phyloP scores from a whole-genome alignment of 2,797 vertebrate species.

The Threskiornis aethiopicus region DNA sequence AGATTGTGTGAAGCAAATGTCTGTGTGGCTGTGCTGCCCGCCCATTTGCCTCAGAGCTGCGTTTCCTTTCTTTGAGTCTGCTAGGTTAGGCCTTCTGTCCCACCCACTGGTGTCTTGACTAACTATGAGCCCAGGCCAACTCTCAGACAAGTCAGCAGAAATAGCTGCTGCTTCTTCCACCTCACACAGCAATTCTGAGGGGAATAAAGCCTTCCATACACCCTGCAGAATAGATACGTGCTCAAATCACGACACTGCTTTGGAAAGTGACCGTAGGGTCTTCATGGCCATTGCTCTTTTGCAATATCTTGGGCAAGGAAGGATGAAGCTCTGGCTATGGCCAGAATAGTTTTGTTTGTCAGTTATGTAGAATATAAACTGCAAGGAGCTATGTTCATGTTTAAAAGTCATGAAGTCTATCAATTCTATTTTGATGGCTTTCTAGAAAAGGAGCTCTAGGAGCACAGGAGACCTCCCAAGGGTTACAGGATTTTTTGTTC shows the following conservation, averaged over 20 bases:
- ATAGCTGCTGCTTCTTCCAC: not conserved
- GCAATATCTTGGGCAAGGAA: not conserved
- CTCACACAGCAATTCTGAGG: not conserved
- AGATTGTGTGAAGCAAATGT: not conserved
- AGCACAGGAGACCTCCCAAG: not conserved
- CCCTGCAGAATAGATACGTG: not conserved
- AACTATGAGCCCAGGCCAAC: not conserved
- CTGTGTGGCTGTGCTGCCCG: not conserved
- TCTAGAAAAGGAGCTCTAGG: not conserved
- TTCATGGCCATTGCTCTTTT: not conserved
- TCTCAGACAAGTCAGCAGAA: not conserved
- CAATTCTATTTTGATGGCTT: not conserved
- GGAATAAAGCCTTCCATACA: not conserved
- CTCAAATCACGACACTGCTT: not conserved
- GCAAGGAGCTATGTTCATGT: not conserved
- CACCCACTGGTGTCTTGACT: not conserved
- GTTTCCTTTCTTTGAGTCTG: not conserved
- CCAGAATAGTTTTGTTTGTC: not conserved
- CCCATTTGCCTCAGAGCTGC: not conserved
- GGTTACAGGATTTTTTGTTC: not conserved
- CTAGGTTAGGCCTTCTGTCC: not conserved
- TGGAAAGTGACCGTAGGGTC: not conserved
- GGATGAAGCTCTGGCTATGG: not conserved
- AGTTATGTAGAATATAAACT: not conserved
- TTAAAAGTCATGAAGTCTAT: not conserved